A percentile compares a stretch with the other conserved stretches of the same genome.
These are phyloP conservation scores for Drosophila pandora DNA, from an alignment of 1,140 invertebrate species.

Conservation along the genomic window DNA sequence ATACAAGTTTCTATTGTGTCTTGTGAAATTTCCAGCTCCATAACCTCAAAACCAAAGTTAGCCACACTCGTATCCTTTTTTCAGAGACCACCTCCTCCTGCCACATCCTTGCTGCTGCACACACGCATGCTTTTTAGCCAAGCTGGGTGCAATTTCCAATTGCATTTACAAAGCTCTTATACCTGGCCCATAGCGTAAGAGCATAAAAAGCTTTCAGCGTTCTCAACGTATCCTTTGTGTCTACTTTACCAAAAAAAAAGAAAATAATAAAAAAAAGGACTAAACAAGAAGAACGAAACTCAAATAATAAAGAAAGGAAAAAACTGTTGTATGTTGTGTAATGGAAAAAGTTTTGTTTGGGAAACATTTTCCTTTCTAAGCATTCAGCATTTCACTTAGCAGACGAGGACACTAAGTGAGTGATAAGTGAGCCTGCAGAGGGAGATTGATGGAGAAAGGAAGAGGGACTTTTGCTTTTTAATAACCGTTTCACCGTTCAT, in stretches of 20 bases:
- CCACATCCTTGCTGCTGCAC: not conserved
- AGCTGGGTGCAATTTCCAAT: conserved; percentile 21
- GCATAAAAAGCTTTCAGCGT: conserved; percentile 78
- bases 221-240: conserved; percentile 78
- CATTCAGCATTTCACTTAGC: conserved; percentile 78
- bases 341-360: conserved; percentile 80
- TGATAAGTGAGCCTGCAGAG: conserved; percentile 27
- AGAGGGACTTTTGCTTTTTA: conserved; percentile 9
- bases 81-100: not conserved
- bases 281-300: conserved; percentile 33
- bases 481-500: not conserved
- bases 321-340: conserved; percentile 80
- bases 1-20: not conserved
- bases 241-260: conserved; percentile 50
- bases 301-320: conserved; percentile 60
- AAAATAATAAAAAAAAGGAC: conserved; percentile 31
- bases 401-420: conserved; percentile 42
- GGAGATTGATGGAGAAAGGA: conserved; percentile 7
- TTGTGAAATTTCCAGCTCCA: too few species aligned
- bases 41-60: conserved; percentile 21
- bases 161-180: conserved; percentile 60
- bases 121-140: conserved; percentile 9
- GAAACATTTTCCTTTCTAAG: conserved; percentile 75
- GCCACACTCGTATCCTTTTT: not conserved
- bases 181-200: conserved; percentile 44